Base-by-base conservation (phyloP, 2,113 vertebrate species). In the Fukomys damarensis region DNA sequence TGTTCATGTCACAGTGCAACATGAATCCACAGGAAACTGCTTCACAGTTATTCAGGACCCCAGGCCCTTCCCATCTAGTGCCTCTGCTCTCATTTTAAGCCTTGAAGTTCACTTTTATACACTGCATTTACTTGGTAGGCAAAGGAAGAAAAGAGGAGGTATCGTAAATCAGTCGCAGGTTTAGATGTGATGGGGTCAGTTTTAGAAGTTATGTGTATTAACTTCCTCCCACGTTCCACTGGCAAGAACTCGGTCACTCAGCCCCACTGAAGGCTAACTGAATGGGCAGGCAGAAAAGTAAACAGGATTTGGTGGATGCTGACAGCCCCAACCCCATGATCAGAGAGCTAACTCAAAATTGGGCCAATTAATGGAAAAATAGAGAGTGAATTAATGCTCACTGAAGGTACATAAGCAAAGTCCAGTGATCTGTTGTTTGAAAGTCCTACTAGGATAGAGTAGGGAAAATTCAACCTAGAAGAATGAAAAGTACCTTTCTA, bases 401-500 rank as follows among this genome's bases (percentile, higher is more conserved):
- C 5, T 59, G 41, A 86, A 89, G 56, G 28, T 89, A 38, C 32
- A 8, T 93, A 54, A 93, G 49, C 88, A 86, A 58, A 87, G 35
- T 76, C 58, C 38, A 58, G 3, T 93, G 80, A 76, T 32, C 68
- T 28, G 30, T 87, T 93, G 59, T 89, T 89, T 95, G 66, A 66
- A 72, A 79, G 61, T 72, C 24, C 59, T 83, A 11, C 2, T 93
- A 28, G 72, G 43, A 22, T 49, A 43, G 5, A 20, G 6, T 63
- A 35, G 20, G 16, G 6, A 4, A 83, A 49, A 77, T 84, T 92
- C 19, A 65, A 84, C 19, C 30, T 68, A 87, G 41, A 92, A 85
- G 54, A 95, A 92, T 90, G 77, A 30, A 86, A 52, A 88, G 49
- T 32, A 70, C 66, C 46, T 96, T 95, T 92, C 43, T 84, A 52